phyloP scores from a whole-genome alignment of 2,113 vertebrate genomes.

The Phaetusa simplex region DNA sequence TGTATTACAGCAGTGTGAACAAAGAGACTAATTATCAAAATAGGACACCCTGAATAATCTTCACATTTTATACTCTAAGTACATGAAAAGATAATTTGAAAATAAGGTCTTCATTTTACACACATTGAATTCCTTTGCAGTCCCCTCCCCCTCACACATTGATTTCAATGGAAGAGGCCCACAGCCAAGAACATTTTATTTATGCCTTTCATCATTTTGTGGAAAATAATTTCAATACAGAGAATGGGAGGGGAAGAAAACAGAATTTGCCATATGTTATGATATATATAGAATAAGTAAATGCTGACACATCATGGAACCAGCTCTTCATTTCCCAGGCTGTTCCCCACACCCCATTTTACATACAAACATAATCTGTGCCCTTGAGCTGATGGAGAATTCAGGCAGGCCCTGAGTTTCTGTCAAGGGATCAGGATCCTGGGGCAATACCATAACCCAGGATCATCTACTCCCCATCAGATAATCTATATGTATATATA shows the following conservation, averaged over 20 bases:
- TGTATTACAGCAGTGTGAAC: background rate
- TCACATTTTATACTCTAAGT: background rate
- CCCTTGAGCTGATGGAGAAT: background rate
- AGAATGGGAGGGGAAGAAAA: background rate
- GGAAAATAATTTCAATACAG: constrained; percentile 20
- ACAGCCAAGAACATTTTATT: constrained; percentile 6
- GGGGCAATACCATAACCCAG: background rate
- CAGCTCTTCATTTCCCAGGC: background rate
- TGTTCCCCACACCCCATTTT: background rate
- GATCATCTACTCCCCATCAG: background rate
- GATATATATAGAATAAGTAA: background rate
- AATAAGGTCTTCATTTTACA: background rate
- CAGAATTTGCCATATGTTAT: background rate
- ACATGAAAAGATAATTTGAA: constrained; percentile 8
- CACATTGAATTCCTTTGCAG: background rate
- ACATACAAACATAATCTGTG: background rate
- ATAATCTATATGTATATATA: background rate
- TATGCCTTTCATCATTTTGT: background rate
- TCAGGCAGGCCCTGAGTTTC: accelerated
- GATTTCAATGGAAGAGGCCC: background rate
- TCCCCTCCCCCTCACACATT: background rate
- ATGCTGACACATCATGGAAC: background rate
- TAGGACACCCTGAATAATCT: background rate
- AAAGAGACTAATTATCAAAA: constrained; percentile 31
- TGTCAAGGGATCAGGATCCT: background rate